A percentile compares a stretch with the other conserved stretches of the same genome.
Evolutionary conservation across 2,797 vertebrate species (phyloP).

Genomic region (Odontamblyopus rebecca): DNA sequence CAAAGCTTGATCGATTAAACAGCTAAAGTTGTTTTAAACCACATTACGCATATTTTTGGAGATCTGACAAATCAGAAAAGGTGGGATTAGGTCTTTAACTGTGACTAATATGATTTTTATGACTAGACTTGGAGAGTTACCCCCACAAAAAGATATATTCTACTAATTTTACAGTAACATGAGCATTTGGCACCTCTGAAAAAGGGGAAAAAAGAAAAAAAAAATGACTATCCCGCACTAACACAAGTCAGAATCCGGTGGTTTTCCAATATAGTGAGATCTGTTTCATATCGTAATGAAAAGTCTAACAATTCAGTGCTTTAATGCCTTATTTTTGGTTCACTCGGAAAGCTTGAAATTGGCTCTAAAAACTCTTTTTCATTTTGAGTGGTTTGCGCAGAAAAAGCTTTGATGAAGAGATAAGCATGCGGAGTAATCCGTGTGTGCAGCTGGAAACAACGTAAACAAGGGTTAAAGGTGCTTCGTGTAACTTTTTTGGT

Average conservation of each 20-base stretch:
- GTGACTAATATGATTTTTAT: background rate
- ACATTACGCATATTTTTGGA: no score
- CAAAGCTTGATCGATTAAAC: no score
- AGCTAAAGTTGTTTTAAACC: no score
- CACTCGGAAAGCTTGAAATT: conserved; percentile 63
- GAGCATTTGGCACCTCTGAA: no score
- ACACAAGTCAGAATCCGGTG: background rate
- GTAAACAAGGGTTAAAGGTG: conserved; percentile 46
- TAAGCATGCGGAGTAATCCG: conserved; percentile 60
- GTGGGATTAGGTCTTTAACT: no score
- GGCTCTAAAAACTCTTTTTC: conserved; percentile 37
- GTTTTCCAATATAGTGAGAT: conserved; percentile 14
- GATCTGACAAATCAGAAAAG: no score
- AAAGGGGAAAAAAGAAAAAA: background rate
- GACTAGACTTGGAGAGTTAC: background rate
- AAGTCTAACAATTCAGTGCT: conserved; percentile 62
- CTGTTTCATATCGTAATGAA: conserved; percentile 50
- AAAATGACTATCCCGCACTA: conserved; percentile 51
- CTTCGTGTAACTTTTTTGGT: no score
- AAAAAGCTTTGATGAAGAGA: conserved; percentile 71
- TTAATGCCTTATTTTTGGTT: conserved; percentile 70
- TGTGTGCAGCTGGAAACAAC: conserved; percentile 39
- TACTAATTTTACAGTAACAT: background rate
- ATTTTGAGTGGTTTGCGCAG: conserved; percentile 66
- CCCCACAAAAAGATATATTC: background rate